These are phyloP conservation scores for Leptinotarsa peninsularis DNA, from an alignment of 2,888 invertebrate species.

Conservation along the genomic window DNA sequence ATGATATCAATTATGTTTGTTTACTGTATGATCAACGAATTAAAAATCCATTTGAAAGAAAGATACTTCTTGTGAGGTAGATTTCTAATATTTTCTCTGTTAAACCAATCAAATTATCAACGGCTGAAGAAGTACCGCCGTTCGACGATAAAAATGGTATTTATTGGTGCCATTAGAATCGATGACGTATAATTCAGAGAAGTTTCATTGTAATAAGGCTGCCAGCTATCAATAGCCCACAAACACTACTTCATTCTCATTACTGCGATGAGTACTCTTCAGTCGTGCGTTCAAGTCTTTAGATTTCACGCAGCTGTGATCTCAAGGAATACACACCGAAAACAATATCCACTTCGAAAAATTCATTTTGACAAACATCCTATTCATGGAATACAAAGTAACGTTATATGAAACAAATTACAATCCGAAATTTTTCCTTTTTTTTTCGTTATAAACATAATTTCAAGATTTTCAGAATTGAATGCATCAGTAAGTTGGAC, in stretches of 20 bases:
- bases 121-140: background rate
- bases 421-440: too few relatives aligned
- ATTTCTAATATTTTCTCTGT: conserved; percentile 7
- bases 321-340: background rate
- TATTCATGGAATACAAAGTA: too few relatives aligned
- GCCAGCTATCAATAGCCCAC: conserved; percentile 1
- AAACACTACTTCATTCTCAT: conserved; percentile 1
- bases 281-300: conserved; percentile 1
- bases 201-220: conserved; percentile 8
- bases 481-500: too few relatives aligned
- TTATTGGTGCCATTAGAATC: conserved; percentile 16
- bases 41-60: conserved; percentile 5
- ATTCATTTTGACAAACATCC: background rate
- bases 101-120: background rate
- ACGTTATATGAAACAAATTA: too few relatives aligned
- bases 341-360: background rate
- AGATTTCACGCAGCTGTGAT: conserved; percentile 1
- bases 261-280: background rate
- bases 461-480: too few relatives aligned
- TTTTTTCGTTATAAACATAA: too few relatives aligned
- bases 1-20: conserved; percentile 5
- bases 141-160: conserved; percentile 1
- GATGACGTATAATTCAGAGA: conserved; percentile 4
- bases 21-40: conserved; percentile 10
- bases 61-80: conserved; percentile 13